Conservation (phyloP, 2,113 vertebrate species). For the Pseudonaja textilis region DNA sequence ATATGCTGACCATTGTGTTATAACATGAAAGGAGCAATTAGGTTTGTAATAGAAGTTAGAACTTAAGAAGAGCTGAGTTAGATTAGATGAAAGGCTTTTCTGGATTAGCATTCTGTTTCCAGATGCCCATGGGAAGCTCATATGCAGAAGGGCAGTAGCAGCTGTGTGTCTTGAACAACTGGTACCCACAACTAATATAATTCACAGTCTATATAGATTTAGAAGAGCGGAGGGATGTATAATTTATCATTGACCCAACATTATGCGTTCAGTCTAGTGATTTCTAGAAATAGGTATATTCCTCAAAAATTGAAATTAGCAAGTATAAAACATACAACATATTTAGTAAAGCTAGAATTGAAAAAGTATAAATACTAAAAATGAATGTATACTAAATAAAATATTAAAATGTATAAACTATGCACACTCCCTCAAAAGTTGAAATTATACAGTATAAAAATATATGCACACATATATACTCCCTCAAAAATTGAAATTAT, state of each 20-base stretch:
- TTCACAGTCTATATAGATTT: background rate
- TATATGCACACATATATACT: background rate
- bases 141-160: background rate
- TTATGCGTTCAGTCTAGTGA: background rate
- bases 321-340: background rate
- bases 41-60: background rate
- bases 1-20: background rate
- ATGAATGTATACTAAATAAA: background rate
- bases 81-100: background rate
- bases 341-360: background rate
- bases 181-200: background rate
- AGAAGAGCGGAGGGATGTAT: background rate
- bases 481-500: too few relatives aligned
- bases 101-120: background rate
- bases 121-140: background rate
- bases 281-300: background rate
- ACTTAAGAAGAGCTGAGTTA: background rate
- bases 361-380: background rate
- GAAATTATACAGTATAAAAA: too few relatives aligned
- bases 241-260: background rate
- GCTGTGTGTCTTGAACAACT: background rate
- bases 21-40: background rate
- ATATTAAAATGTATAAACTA: background rate
- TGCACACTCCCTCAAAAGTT: background rate
- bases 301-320: background rate